These are phyloP conservation scores for Aurelia coerulea DNA, from an alignment of 30 jellyfish, hydroid and myxozoan genomes.

Conservation along the genomic window DNA sequence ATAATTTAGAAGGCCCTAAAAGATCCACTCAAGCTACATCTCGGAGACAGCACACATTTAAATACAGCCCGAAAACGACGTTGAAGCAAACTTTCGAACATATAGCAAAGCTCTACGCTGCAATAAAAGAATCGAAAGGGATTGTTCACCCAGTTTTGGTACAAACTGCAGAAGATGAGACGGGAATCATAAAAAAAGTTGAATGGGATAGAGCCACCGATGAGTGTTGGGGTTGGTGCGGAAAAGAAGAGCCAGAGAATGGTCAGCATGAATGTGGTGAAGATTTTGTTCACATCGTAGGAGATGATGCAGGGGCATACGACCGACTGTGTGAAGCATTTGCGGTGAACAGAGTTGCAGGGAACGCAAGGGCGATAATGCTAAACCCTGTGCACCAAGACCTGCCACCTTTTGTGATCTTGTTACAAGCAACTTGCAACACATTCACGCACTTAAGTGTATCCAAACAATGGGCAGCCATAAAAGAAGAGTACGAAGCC, in stretches of 20 bases:
- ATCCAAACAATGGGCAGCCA: constrained; percentile 23
- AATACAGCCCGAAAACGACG: not conserved
- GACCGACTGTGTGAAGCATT: constrained; percentile 6
- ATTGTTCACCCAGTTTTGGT: constrained; percentile 15
- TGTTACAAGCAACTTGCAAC: constrained; percentile 39
- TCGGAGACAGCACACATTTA: constrained; percentile 2
- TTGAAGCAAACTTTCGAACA: constrained; percentile 7
- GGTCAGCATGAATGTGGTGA: constrained; percentile 16
- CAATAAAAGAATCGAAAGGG: constrained; percentile 10
- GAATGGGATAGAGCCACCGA: no score
- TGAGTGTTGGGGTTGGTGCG: constrained; percentile 19
- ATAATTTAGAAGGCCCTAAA: not conserved
- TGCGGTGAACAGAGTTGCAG: no score
- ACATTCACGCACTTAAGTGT: constrained; percentile 26
- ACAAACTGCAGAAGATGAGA: constrained; percentile 25
- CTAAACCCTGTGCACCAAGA: no score
- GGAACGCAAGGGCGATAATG: no score
- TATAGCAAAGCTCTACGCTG: constrained; percentile 5
- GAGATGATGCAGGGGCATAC: constrained; percentile 24
- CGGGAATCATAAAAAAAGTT: not conserved
- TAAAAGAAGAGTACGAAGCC: constrained; percentile 9
- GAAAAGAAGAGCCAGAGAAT: not conserved
- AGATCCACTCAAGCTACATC: no score
- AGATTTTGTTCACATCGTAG: constrained; percentile 15
- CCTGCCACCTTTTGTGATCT: constrained; percentile 19